Base-by-base conservation (phyloP, 2,888 invertebrate species). In the Lamproptera curius region DNA sequence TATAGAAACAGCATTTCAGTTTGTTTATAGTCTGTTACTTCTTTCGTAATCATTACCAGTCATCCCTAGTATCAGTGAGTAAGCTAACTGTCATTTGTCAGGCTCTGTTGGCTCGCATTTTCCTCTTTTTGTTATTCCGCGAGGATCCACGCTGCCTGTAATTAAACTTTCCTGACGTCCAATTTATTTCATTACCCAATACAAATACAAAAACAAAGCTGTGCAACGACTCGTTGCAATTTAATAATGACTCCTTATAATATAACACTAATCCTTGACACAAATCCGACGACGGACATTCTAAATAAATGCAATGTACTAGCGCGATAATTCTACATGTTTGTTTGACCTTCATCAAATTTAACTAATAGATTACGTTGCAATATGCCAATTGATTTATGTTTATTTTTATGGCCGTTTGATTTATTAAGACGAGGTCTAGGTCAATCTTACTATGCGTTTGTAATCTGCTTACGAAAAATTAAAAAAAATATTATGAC, bases 171-270 rank as follows among this genome's bases (percentile, higher is more conserved):
- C 62, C 63, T 58, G 62, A 62, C 58, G 65, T 65, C 58, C 63
- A 64, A 76, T 70, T 74, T 69, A 73, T 73, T 72, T 67, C 55
- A 69, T 67, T 63, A 63, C 57, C 62, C 64, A 35, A 64, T 65
- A 66, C n/a, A 28, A 31, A 31, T 11, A 31, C n/a, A 31, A 1
- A 31, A 31, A 9, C 61, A 65, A 61, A 58, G 58, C 56, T 50
- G 55, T 41, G 46, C 46, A 47, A 45, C 46, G n/a, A 48, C 46
- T 46, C 33, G 40, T 53, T 35, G 45, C 45, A 43, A 31, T 46
- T 54, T 47, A 47, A 50, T 42, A 20, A 20, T 20, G 20, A 53
- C 48, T 58, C 62, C 55, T 51, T 13, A 36, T 34, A 9, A 15
- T 33, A 38, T 8, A 10, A 17, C 23, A 23, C 31, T 28, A 16